These are phyloP conservation scores for Oxyura jamaicensis DNA, from an alignment of 2,113 vertebrate genomes.

Conservation along the genomic window DNA sequence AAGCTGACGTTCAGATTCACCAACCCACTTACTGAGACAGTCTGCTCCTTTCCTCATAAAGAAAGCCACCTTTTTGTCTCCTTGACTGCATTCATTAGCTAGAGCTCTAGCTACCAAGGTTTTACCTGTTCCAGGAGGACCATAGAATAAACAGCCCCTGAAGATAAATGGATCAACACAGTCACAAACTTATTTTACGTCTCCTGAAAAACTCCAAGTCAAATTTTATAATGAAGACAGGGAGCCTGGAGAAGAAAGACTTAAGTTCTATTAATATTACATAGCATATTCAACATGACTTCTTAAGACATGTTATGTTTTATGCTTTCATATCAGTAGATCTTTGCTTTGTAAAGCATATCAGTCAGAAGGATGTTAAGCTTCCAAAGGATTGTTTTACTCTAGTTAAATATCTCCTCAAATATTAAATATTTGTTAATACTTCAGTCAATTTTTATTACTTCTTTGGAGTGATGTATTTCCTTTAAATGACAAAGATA, in stretches of 20 bases:
- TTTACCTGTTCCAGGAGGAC: constrained; percentile 98
- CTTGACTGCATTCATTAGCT: constrained; percentile 98
- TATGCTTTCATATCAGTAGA: not conserved
- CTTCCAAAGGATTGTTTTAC: not conserved
- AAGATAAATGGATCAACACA: constrained; percentile 75
- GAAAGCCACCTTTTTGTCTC: constrained; percentile 96
- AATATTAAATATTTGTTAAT: not conserved
- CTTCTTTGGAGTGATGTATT: not conserved
- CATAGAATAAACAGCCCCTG: constrained; percentile 98
- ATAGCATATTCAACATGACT: not conserved
- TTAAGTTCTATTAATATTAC: not conserved
- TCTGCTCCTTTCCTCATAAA: constrained; percentile 99
- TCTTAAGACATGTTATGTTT: not conserved
- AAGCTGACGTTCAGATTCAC: constrained; percentile 97
- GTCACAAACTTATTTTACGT: constrained; percentile 72
- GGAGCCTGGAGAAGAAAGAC: constrained; percentile 61
- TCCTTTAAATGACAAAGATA: not conserved
- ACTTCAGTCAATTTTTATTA: not conserved
- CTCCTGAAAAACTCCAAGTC: constrained; percentile 66
- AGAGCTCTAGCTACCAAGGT: constrained; percentile 97
- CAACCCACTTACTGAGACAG: constrained; percentile 99
- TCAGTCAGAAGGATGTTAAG: not conserved
- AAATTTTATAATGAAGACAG: constrained; percentile 66
- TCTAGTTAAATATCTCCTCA: not conserved
- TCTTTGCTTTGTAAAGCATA: not conserved